Conservation (phyloP, 1,140 invertebrate genomes). For the Scaptodrosophila lebanonensis region DNA sequence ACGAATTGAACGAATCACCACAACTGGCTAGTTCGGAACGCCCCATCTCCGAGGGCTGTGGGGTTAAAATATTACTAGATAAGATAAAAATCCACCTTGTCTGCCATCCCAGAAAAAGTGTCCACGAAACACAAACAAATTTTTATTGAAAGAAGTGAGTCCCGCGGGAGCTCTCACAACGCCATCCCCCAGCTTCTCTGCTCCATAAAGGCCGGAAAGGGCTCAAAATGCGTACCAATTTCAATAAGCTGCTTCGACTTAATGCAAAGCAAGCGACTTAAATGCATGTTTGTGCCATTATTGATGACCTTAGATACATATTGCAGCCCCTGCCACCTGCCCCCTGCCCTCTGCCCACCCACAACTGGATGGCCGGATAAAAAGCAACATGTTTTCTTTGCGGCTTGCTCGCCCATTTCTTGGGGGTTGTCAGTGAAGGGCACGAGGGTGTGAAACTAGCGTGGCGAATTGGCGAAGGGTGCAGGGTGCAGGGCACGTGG, state of each 20-base stretch:
- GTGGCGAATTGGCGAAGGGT: conserved; percentile 49
- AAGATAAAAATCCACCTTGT: conserved; percentile 19
- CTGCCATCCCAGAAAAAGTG: conserved; percentile 23
- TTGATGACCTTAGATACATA: conserved; percentile 40
- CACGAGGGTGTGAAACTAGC: conserved; percentile 55
- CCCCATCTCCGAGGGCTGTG: no score
- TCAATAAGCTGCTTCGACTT: conserved; percentile 47
- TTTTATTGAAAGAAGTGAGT: conserved; percentile 55
- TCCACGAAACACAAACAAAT: conserved; percentile 47
- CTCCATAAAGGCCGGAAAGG: conserved; percentile 33
- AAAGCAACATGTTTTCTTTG: conserved; percentile 51
- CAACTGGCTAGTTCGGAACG: no score
- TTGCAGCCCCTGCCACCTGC: conserved; percentile 2
- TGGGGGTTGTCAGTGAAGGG: background rate
- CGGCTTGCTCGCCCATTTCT: conserved; percentile 30
- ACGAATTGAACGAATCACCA: no score
- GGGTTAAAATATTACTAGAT: conserved; percentile 33
- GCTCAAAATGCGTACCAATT: conserved; percentile 42
- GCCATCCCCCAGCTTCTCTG: background rate
- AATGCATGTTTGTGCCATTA: conserved; percentile 53
- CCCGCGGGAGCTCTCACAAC: conserved; percentile 27
- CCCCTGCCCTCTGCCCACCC: background rate
- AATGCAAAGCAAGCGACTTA: conserved; percentile 50
- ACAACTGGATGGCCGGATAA: conserved; percentile 30
- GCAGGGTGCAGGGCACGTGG: conserved; percentile 36